A percentile compares a stretch with the other conserved stretches of the same genome.
These are phyloP conservation scores for Pterocles orientalis DNA, from an alignment of 2,113 vertebrate species.

Conservation along the genomic window DNA sequence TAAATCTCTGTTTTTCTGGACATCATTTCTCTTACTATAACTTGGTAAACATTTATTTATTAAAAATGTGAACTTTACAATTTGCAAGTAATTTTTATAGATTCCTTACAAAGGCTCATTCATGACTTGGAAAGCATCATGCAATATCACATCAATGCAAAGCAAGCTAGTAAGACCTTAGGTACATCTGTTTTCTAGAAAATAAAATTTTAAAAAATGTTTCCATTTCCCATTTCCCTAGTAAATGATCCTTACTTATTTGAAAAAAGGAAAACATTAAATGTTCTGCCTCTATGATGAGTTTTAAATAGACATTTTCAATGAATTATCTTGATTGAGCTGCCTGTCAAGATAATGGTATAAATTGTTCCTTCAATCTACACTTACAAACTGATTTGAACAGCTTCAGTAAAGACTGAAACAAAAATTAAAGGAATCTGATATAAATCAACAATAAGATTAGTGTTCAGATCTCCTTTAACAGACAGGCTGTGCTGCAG, in stretches of 20 bases:
- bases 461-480: constrained; percentile 41
- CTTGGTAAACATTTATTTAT: constrained; percentile 6
- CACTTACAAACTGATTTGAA: constrained; percentile 60
- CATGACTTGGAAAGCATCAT: neutral
- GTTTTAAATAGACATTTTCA: constrained; percentile 54
- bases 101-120: neutral
- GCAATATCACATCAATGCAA: neutral
- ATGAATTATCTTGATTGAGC: constrained; percentile 54
- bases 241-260: constrained; percentile 8
- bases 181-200: constrained; percentile 45
- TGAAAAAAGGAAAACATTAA: constrained; percentile 47
- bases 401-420: constrained; percentile 21
- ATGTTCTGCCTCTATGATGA: neutral
- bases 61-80: neutral
- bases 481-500: constrained; percentile 12
- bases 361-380: constrained; percentile 50
- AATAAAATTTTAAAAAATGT: neutral
- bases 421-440: constrained; percentile 48
- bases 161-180: neutral
- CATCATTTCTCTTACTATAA: neutral
- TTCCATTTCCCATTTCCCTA: constrained; percentile 27
- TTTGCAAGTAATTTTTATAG: constrained; percentile 9
- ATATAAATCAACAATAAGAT: constrained; percentile 61
- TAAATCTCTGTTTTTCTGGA: neutral
- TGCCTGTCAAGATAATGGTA: constrained; percentile 61